These are phyloP conservation scores for Oryctes rhinoceros DNA, from an alignment of 1,140 invertebrate species.

Conservation along the genomic window DNA sequence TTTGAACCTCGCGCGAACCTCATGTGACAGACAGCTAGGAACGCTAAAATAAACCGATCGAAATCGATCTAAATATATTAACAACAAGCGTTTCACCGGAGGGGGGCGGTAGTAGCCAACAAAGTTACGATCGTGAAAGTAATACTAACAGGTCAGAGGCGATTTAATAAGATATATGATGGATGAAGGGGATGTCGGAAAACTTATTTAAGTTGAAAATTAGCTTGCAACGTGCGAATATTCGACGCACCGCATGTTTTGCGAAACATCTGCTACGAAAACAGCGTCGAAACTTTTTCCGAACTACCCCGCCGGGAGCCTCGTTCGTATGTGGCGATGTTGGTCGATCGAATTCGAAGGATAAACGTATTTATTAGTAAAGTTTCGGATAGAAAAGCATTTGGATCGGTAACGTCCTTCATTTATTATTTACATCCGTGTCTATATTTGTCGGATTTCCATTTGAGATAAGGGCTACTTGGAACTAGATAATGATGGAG, in stretches of 20 bases:
- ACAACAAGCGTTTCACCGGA: too few relatives aligned
- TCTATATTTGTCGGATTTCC: too few relatives aligned
- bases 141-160: not conserved
- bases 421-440: not conserved
- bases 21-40: too few relatives aligned
- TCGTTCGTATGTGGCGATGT: too few relatives aligned
- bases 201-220: conserved; percentile 16
- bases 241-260: not conserved
- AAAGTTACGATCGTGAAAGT: not conserved
- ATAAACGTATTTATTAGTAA: not conserved
- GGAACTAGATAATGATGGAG: too few relatives aligned
- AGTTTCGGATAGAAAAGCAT: not conserved
- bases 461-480: too few relatives aligned
- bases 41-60: too few relatives aligned
- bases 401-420: not conserved
- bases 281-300: not conserved
- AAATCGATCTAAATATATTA: too few relatives aligned
- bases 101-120: too few relatives aligned
- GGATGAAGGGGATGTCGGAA: not conserved
- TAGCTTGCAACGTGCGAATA: not conserved
- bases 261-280: not conserved
- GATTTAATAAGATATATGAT: not conserved
- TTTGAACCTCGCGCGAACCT: too few relatives aligned
- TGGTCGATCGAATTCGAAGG: not conserved
- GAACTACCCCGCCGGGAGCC: not conserved